Conservation (phyloP, 2,888 invertebrate genomes). For the Ophraella communa region DNA sequence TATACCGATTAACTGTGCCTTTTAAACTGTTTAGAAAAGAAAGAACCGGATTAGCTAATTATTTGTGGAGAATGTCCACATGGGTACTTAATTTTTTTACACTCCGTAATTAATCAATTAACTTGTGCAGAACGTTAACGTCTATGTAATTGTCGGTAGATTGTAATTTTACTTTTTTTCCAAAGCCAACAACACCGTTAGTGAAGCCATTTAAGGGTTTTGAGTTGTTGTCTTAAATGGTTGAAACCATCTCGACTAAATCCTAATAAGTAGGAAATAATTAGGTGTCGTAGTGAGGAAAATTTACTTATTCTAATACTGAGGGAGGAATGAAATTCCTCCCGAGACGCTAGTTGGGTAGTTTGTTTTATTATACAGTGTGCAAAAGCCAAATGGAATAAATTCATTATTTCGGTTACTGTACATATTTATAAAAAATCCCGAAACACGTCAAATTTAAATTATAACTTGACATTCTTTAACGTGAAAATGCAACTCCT, state of each 20-base stretch:
- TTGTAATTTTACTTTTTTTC: slow-evolving; percentile 1
- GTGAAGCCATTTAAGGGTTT: slow-evolving; percentile 4
- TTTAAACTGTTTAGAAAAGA: background rate
- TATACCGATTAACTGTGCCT: background rate
- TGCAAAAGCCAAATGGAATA: too few relatives aligned
- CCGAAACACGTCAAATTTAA: too few relatives aligned
- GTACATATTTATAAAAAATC: too few relatives aligned
- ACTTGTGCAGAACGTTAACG: slow-evolving; percentile 18
- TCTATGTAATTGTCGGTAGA: slow-evolving; percentile 17
- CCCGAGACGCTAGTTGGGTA: too few relatives aligned
- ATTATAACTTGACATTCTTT: too few relatives aligned
- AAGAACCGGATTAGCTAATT: background rate
- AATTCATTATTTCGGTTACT: too few relatives aligned
- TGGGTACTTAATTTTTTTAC: slow-evolving; percentile 12
- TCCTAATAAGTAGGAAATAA: background rate
- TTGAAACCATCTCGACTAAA: background rate
- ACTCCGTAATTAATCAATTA: slow-evolving; percentile 24
- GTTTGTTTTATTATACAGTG: too few relatives aligned
- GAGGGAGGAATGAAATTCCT: background rate
- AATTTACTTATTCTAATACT: background rate
- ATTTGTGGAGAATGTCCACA: slow-evolving; percentile 4
- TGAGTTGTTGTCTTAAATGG: background rate
- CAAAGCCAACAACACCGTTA: slow-evolving; percentile 6
- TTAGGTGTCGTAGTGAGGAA: background rate
- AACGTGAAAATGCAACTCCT: too few relatives aligned